Base-by-base conservation (phyloP, 1,140 invertebrate species). In the Metaphire vulgaris region DNA sequence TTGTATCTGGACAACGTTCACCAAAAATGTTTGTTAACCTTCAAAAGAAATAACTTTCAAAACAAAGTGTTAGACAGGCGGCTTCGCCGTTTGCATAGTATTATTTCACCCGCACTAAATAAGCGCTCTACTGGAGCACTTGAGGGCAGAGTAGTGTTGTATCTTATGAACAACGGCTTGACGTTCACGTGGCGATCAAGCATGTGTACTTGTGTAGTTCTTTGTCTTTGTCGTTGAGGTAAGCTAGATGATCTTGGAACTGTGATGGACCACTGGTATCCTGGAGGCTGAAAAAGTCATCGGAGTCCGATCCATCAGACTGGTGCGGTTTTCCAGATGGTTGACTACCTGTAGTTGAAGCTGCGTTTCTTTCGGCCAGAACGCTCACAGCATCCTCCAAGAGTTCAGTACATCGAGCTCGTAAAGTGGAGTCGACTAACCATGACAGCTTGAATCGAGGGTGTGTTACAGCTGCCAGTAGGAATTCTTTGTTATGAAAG, bases 211-310 rank as follows among this genome's bases (percentile, higher is more conserved):
- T 65, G 14, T 65, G 14, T 65, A 65, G 26, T 15, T 65, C 56
- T 65, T 65, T 65, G 26, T 65, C 56, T 65, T 65, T 65, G 26
- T 65, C 56, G 26, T 65, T 65, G 26, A 65, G 56, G 26, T 65
- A 65, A 14, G 14, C 14, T 15, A 65, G 26, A 65, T 65, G 56
- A 15, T 65, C 14, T 65, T 65, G 56, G 14, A 26, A 65, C 26
- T 65, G 56, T 65, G 14, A 14, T 65, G 56, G 14, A 26, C 14
- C 14, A 15, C 14, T 15, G 14, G 14, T 26, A 65, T 65, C 56
- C 14, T 65, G 14, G 26, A 65, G 26, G 56, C 26, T 26, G 26
- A 65, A 65, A 26, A 65, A 65, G 14, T 14, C 26, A 15, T 65
- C 56, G 14, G 56, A 15, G 14, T 65, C 26, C 14, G 14, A 15